Percentiles rank a stretch among this genome's conserved stretches.
These are phyloP conservation scores for Brachymystax lenok DNA, from an alignment of 2,797 vertebrate genomes.

Conservation along the genomic window DNA sequence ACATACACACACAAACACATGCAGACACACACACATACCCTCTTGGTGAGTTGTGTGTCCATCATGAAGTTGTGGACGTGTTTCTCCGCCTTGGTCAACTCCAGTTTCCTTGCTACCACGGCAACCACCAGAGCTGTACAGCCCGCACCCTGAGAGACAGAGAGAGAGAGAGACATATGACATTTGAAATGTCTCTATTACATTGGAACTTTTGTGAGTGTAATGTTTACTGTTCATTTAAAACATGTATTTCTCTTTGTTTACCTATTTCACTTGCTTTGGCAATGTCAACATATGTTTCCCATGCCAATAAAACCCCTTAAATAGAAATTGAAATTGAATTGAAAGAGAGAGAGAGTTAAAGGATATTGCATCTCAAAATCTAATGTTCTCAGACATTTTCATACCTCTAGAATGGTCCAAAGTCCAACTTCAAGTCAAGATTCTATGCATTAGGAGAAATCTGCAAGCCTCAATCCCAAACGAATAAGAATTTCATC, in stretches of 20 bases:
- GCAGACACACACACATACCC: conserved; percentile 79
- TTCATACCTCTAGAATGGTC: conserved; percentile 17
- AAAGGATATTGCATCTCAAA: background rate
- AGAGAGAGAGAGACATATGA: background rate
- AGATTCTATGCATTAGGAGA: conserved; percentile 28
- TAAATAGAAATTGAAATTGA: no score
- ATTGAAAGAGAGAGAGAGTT: background rate
- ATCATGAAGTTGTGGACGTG: conserved; percentile 99
- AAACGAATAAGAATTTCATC: conserved; percentile 35
- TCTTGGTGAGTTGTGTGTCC: conserved; percentile 97
- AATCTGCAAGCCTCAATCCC: background rate
- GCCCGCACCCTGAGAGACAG: conserved; percentile 81
- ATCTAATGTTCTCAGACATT: background rate
- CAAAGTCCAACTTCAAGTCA: background rate
- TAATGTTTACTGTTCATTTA: no score
- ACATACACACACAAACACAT: conserved; percentile 7
- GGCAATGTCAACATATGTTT: no score
- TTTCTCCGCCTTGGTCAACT: conserved; percentile 97
- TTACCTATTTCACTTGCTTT: no score
- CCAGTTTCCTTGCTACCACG: conserved; percentile 97
- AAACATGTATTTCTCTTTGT: no score
- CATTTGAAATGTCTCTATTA: background rate
- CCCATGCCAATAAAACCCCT: no score
- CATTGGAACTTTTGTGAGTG: no score
- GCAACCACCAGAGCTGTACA: conserved; percentile 97